These are phyloP conservation scores for Spilarctia lutea DNA, from an alignment of 2,888 invertebrate genomes.

Conservation along the genomic window DNA sequence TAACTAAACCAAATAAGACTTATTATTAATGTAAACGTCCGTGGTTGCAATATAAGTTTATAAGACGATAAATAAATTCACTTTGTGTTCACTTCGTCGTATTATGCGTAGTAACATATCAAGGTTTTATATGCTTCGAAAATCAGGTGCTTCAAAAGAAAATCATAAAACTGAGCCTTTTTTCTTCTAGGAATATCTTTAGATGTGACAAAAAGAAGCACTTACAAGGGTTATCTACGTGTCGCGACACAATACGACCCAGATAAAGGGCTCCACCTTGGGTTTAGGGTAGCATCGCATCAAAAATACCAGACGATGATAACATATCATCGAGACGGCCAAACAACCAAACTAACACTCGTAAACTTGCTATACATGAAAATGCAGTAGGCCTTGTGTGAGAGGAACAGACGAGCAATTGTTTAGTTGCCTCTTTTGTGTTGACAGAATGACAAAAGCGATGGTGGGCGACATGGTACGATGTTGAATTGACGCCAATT, in stretches of 20 bases:
- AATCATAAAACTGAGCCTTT: conserved; percentile 41
- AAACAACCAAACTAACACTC: conserved; percentile 75
- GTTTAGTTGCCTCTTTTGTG: not conserved
- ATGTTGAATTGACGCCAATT: too few species aligned
- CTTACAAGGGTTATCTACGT: conserved; percentile 55
- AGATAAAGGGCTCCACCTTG: conserved; percentile 61
- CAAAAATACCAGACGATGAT: conserved; percentile 67
- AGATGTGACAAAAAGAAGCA: conserved; percentile 50
- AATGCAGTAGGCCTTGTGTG: conserved; percentile 56
- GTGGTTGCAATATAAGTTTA: not conserved
- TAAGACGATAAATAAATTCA: not conserved
- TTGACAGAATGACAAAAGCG: not conserved
- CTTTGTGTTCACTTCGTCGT: not conserved
- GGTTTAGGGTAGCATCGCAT: conserved; percentile 55
- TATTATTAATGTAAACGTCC: too few species aligned
- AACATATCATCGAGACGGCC: conserved; percentile 73
- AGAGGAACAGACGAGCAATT: conserved; percentile 56
- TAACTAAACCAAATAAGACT: not conserved
- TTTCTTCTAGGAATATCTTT: conserved; percentile 33
- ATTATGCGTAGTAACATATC: not conserved
- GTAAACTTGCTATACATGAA: conserved; percentile 73
- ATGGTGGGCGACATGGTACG: not conserved
- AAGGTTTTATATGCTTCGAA: conserved; percentile 30
- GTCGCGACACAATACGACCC: conserved; percentile 48
- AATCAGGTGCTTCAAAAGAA: conserved; percentile 39